Base-by-base conservation (phyloP, 2,113 vertebrate genomes). In the Hemicordylus capensis region DNA sequence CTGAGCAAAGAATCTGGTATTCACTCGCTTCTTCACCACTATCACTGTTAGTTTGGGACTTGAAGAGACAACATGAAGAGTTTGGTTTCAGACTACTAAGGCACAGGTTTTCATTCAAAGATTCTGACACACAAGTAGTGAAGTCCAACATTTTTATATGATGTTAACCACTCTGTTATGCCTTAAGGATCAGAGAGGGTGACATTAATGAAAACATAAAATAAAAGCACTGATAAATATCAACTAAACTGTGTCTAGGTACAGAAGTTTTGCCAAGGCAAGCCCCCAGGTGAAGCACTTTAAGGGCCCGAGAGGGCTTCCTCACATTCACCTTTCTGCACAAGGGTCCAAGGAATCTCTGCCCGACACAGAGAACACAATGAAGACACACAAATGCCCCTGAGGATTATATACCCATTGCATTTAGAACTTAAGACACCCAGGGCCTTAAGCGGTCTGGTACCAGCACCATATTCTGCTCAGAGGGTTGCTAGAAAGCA, bases 21-120 rank as follows among this genome's bases (percentile, higher is more conserved):
- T 95, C 84, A 98, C 95, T 2, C 98, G 95, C 74, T 99, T 99
- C 96, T 98, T 99, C 89, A 99, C 98, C 90, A 99, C 98, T 54
- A 99, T 97, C 74, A 99, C 97, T 0, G 96, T 97, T 2, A 99
- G 94, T 66, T 96, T 98, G 6, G 98, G 98, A 79, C 99, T 99
- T 63, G 48, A 89, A 85, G 24, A 42, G 31, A 66, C 22, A 2
- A 73, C 74, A 77, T 1, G 28, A 20, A 0, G 9, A 24, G 44
- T 80, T 67, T 67, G 28, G 10, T 34, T 1, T 84, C 56, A 76
- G 26, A 46, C 8, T 44, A 37, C 12, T 84, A 20, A 39, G 37
- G n/a, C 44, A 1, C 39, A 46, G 20, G 3, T 6, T n/a, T 83
- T 73, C 44, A 63, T 10, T 6, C 11, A 56, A 34, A 6, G 10